Conservation (phyloP, 1,140 invertebrate species). For the Diorhabda sublineata region DNA sequence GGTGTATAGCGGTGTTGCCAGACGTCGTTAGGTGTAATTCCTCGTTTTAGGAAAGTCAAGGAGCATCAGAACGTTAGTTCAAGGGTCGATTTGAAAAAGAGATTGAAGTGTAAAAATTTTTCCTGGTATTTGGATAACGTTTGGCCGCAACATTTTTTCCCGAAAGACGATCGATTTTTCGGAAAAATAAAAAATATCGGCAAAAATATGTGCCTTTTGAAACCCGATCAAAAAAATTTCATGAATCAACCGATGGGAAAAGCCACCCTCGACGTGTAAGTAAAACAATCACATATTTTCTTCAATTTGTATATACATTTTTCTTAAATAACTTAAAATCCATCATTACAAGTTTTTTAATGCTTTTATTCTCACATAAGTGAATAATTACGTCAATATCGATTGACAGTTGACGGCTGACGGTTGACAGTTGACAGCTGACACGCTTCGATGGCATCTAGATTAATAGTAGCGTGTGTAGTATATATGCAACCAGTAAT, state of each 20-base stretch:
- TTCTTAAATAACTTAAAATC: no score
- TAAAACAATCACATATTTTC: neutral
- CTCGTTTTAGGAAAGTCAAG: slow-evolving; percentile 41
- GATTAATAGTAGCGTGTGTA: no score
- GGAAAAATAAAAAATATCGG: slow-evolving; percentile 61
- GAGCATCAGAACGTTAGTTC: slow-evolving; percentile 63
- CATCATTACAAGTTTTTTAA: no score
- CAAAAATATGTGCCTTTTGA: slow-evolving; percentile 57
- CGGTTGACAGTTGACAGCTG: no score
- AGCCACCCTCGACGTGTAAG: slow-evolving; percentile 50
- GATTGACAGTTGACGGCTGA: no score
- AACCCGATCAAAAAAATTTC: slow-evolving; percentile 54
- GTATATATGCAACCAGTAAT: no score
- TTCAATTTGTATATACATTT: neutral
- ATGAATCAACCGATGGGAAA: slow-evolving; percentile 61
- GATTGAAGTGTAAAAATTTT: slow-evolving; percentile 82
- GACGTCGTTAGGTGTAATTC: neutral
- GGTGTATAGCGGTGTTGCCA: neutral
- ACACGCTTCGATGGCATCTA: no score
- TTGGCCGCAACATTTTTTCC: slow-evolving; percentile 88
- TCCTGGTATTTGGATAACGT: slow-evolving; percentile 95
- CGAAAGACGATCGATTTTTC: slow-evolving; percentile 75
- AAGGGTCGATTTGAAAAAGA: slow-evolving; percentile 45
- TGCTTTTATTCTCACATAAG: no score
- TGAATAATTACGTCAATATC: no score